A percentile compares a stretch with the other conserved stretches of the same genome.
phyloP scores from a whole-genome alignment of 2,888 invertebrate genomes.

The Clanis bilineata region DNA sequence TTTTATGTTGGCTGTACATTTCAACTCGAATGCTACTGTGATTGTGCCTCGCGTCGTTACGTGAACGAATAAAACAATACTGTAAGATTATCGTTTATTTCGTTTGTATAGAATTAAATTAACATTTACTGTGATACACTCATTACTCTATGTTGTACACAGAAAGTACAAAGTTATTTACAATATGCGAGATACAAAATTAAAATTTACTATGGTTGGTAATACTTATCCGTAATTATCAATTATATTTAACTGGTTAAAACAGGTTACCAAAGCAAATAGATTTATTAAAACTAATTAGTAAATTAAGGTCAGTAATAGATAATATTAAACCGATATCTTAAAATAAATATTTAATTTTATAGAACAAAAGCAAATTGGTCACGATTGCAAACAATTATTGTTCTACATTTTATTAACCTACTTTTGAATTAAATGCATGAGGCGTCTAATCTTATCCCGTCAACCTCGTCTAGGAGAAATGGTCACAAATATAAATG shows the following conservation, averaged over 20 bases:
- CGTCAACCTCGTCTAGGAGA: too few relatives aligned
- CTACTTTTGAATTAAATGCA: not conserved
- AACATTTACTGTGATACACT: not conserved
- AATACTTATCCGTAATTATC: not conserved
- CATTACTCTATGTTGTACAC: not conserved
- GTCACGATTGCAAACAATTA: not conserved
- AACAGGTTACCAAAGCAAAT: not conserved
- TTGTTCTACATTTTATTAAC: not conserved
- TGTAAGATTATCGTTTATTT: slow-evolving; percentile 25
- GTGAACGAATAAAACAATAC: slow-evolving; percentile 42
- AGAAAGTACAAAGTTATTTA: not conserved
- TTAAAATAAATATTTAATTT: not conserved
- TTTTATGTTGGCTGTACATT: slow-evolving; percentile 28
- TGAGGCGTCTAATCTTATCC: not conserved
- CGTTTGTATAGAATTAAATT: not conserved
- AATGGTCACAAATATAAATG: too few relatives aligned
- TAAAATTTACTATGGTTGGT: not conserved
- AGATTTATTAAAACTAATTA: not conserved
- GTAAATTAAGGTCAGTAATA: not conserved
- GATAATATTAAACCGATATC: not conserved
- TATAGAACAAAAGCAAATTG: not conserved
- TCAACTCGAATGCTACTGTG: slow-evolving; percentile 28
- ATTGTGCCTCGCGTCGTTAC: slow-evolving; percentile 38
- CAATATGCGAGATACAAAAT: not conserved
- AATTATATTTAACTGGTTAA: not conserved